Evolutionary conservation across 2,113 vertebrate species (phyloP).

Genomic region (Equus przewalskii): DNA sequence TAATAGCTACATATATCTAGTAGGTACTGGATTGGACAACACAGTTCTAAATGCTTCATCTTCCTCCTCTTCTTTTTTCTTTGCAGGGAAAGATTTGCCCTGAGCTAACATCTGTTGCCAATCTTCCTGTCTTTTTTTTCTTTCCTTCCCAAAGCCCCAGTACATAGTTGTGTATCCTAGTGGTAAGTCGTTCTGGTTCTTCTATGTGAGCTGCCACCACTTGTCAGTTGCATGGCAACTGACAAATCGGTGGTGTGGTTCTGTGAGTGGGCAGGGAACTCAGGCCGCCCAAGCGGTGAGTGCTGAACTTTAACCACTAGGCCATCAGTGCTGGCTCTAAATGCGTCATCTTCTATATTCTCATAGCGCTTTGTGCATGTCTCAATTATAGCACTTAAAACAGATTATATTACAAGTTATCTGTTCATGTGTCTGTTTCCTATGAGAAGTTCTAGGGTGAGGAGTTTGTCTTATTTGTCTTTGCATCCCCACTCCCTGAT

Average conservation of each 20-base stretch:
- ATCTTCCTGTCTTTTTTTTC: too few relatives aligned
- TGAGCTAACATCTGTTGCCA: too few relatives aligned
- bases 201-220: too few relatives aligned
- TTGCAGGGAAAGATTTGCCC: too few relatives aligned
- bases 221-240: too few relatives aligned
- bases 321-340: not conserved
- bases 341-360: not conserved
- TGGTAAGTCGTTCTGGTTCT: too few relatives aligned
- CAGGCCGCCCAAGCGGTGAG: too few relatives aligned
- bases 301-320: too few relatives aligned
- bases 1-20: not conserved
- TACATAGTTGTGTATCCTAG: too few relatives aligned
- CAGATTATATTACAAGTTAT: not conserved
- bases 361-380: not conserved
- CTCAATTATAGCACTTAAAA: not conserved
- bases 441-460: slow-evolving; percentile 19
- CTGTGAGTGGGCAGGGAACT: too few relatives aligned
- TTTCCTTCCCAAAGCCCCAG: too few relatives aligned
- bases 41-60: not conserved
- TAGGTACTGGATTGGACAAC: not conserved
- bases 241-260: too few relatives aligned
- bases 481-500: not conserved
- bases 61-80: not conserved
- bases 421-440: slow-evolving; percentile 22
- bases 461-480: slow-evolving; percentile 29